These are phyloP conservation scores for Mimumesa dahlbomi DNA, from an alignment of 2,888 invertebrate species.

Conservation along the genomic window DNA sequence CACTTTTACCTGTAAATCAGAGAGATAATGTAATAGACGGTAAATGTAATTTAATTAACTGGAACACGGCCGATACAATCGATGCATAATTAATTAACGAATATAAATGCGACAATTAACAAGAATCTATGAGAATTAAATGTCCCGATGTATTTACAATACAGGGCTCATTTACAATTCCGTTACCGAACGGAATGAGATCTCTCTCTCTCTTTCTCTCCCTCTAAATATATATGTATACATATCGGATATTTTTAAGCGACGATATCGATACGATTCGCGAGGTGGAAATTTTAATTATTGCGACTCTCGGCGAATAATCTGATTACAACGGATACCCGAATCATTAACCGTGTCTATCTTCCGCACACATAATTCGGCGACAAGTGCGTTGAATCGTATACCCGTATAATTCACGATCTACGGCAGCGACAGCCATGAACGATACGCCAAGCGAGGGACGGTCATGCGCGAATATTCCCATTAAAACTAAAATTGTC, in stretches of 20 bases:
- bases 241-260: too few relatives aligned
- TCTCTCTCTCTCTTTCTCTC: too few relatives aligned
- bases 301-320: too few relatives aligned
- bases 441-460: neutral
- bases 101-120: neutral
- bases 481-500: slow-evolving; percentile 37
- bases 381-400: neutral
- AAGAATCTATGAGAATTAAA: neutral
- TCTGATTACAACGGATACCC: too few relatives aligned
- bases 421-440: neutral
- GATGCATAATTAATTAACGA: neutral
- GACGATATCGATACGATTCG: neutral
- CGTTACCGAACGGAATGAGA: too few relatives aligned
- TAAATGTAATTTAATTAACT: neutral
- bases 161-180: too few relatives aligned
- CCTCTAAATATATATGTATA: neutral
- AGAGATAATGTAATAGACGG: slow-evolving; percentile 5
- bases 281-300: neutral
- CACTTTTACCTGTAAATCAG: slow-evolving; percentile 87
- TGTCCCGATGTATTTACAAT: too few relatives aligned
- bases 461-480: slow-evolving; percentile 9
- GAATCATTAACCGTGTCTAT: neutral
- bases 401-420: neutral
- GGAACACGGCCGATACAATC: neutral
- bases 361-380: neutral